phyloP scores from a whole-genome alignment of 2,113 vertebrate species.

The Falco punctatus region DNA sequence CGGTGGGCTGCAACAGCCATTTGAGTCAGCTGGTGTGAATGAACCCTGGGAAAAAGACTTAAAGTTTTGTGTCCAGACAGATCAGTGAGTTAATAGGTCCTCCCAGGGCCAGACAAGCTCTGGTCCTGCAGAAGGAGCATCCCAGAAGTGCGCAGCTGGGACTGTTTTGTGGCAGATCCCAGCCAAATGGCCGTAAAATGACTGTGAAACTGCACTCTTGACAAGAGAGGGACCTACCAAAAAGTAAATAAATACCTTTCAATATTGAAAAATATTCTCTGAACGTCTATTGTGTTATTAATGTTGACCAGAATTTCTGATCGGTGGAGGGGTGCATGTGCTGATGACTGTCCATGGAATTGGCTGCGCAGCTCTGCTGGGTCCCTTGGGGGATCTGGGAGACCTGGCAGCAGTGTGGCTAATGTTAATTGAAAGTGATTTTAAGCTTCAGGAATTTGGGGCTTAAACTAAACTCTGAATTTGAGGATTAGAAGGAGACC shows the following conservation, averaged over 20 bases:
- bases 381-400: neutral
- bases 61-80: neutral
- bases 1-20: fast-evolving
- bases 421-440: neutral
- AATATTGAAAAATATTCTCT: neutral
- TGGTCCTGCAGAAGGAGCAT: neutral
- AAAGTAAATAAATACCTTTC: neutral
- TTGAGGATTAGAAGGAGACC: neutral
- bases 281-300: fast-evolving
- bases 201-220: neutral
- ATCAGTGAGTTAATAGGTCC: neutral
- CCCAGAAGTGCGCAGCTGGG: neutral
- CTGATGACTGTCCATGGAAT: neutral
- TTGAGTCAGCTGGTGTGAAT: neutral
- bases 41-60: neutral
- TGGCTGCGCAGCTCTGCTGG: neutral
- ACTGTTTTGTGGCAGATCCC: neutral
- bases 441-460: conserved; percentile 6
- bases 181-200: neutral
- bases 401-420: neutral
- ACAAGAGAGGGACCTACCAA: neutral
- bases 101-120: neutral
- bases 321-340: neutral
- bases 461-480: conserved; percentile 5
- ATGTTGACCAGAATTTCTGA: neutral